Percentiles rank a stretch among this genome's conserved stretches.
Conservation (phyloP, 2,888 invertebrate genomes). For the Drosophila nr. perissopoda region DNA sequence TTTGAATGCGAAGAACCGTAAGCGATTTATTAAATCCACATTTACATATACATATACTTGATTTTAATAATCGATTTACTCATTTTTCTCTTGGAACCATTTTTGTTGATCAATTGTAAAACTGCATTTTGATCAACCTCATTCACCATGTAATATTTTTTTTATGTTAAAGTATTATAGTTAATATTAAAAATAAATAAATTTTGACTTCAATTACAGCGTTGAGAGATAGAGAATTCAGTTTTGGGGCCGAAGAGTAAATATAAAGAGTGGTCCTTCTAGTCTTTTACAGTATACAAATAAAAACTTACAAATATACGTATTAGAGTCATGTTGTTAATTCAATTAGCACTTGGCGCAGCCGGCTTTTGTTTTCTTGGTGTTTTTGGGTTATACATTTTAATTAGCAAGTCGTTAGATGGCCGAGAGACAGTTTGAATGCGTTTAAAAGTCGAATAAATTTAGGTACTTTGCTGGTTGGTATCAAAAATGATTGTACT, state of each 20-base stretch:
- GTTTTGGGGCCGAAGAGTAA: not conserved
- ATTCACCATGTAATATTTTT: not conserved
- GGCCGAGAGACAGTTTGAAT: slow-evolving; percentile 4
- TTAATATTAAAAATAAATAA: not conserved
- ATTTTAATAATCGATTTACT: not conserved
- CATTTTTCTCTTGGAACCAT: not conserved
- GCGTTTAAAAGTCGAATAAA: not conserved
- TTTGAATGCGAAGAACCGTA: slow-evolving; percentile 10
- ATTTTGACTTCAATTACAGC: not conserved
- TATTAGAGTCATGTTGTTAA: slow-evolving; percentile 64
- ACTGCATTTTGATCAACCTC: not conserved
- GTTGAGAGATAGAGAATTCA: not conserved
- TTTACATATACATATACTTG: not conserved
- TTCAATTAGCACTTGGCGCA: slow-evolving; percentile 64
- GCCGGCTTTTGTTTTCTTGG: slow-evolving; percentile 20
- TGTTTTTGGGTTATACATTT: slow-evolving; percentile 13
- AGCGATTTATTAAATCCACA: not conserved
- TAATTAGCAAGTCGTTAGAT: slow-evolving; percentile 12
- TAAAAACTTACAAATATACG: not conserved
- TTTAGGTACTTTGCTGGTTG: not conserved
- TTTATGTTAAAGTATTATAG: not conserved
- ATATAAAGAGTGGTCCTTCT: not conserved
- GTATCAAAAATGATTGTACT: not conserved
- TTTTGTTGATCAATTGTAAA: not conserved
- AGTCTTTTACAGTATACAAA: not conserved